Evolutionary conservation across 2,888 invertebrate species (phyloP).

Genomic region (Reticulitermes lucifugus): DNA sequence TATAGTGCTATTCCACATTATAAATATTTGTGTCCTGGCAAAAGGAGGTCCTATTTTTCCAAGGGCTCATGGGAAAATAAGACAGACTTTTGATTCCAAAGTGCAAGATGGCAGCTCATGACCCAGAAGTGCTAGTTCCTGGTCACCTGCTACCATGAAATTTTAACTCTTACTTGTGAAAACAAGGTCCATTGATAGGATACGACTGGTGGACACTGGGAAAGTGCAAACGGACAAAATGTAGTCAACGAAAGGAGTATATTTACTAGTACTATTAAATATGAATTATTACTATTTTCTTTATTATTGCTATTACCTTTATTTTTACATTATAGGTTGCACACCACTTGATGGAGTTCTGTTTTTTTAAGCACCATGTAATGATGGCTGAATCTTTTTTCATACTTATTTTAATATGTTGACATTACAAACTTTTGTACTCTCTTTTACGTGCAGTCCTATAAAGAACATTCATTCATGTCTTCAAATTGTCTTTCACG

Average conservation of each 20-base stretch:
- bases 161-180: conserved; percentile 38
- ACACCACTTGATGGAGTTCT: conserved; percentile 4
- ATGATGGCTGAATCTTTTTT: conserved; percentile 41
- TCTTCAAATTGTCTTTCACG: background rate
- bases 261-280: conserved; percentile 47
- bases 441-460: conserved; percentile 46
- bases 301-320: conserved; percentile 45
- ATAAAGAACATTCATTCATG: conserved; percentile 42
- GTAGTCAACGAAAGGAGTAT: conserved; percentile 44
- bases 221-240: conserved; percentile 37
- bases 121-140: conserved; percentile 10
- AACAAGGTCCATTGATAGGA: conserved; percentile 9
- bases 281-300: conserved; percentile 45
- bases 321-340: conserved; percentile 40
- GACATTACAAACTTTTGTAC: conserved; percentile 47
- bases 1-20: conserved; percentile 42
- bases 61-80: conserved; percentile 59
- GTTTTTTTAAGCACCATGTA: conserved; percentile 42
- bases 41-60: conserved; percentile 58
- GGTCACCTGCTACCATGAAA: conserved; percentile 2
- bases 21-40: conserved; percentile 46
- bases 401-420: conserved; percentile 46
- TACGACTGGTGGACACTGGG: conserved; percentile 28
- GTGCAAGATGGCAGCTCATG: conserved; percentile 11
- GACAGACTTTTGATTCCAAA: conserved; percentile 56